Evolutionary conservation across 2,888 invertebrate genomes (phyloP).

Genomic region (Eilema sororculum): DNA sequence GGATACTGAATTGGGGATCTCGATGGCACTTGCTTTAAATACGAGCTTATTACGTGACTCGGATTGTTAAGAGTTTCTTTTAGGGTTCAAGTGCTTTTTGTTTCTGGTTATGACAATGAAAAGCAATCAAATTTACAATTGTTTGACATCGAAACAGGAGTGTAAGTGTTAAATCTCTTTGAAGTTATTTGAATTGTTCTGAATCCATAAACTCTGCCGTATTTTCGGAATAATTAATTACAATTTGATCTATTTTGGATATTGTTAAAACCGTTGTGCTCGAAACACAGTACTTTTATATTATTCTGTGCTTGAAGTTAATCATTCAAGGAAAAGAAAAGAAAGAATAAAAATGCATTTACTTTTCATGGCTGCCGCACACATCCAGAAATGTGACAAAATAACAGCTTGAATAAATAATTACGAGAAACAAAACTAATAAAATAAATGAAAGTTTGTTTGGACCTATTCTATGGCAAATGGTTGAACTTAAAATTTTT

Average conservation of each 20-base stretch:
- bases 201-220: not conserved
- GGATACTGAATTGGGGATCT: slow-evolving; percentile 36
- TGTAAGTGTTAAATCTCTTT: slow-evolving; percentile 24
- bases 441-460: too few relatives aligned
- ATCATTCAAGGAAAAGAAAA: too few relatives aligned
- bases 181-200: slow-evolving; percentile 20
- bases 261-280: not conserved
- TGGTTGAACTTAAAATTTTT: too few relatives aligned
- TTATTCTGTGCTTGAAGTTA: not conserved
- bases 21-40: slow-evolving; percentile 62
- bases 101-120: slow-evolving; percentile 27
- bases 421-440: too few relatives aligned
- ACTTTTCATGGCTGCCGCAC: too few relatives aligned
- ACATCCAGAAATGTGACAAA: too few relatives aligned
- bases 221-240: not conserved
- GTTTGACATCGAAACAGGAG: slow-evolving; percentile 30
- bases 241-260: not conserved
- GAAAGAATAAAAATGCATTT: too few relatives aligned
- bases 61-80: slow-evolving; percentile 28
- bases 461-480: too few relatives aligned
- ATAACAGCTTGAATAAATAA: too few relatives aligned
- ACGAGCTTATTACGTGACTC: slow-evolving; percentile 53
- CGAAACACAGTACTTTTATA: too few relatives aligned
- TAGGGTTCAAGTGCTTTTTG: slow-evolving; percentile 24
- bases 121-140: slow-evolving; percentile 41